These are phyloP conservation scores for Protobothrops flavoviridis DNA, from an alignment of 2,113 vertebrate genomes.

Conservation along the genomic window DNA sequence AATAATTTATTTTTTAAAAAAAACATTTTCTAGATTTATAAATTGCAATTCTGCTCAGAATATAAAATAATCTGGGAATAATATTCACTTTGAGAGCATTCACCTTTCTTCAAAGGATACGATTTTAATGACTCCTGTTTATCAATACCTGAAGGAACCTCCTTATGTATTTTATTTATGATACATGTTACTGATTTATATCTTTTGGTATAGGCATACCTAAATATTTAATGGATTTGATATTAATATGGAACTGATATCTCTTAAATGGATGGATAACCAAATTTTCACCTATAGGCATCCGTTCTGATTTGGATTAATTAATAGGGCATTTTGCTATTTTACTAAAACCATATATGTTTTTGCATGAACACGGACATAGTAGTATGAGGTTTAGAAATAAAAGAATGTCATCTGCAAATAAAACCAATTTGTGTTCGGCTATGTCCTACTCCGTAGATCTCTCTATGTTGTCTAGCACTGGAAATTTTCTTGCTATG, in stretches of 20 bases:
- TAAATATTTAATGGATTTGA: background rate
- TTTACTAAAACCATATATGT: background rate
- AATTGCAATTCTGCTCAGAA: background rate
- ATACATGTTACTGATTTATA: background rate
- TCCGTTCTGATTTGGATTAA: background rate
- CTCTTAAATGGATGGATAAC: background rate
- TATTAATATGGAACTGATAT: background rate
- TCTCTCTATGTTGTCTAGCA: background rate
- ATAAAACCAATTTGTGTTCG: background rate
- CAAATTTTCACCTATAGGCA: background rate
- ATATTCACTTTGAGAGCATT: background rate
- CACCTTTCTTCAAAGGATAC: background rate
- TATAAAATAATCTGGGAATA: background rate
- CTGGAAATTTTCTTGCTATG: background rate
- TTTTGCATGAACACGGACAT: background rate
- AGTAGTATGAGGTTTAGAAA: background rate
- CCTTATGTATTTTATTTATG: background rate
- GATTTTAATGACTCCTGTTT: background rate
- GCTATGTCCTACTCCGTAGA: background rate
- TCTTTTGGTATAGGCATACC: background rate
- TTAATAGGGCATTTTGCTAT: background rate
- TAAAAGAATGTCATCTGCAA: background rate
- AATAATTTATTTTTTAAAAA: background rate
- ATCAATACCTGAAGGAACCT: background rate
- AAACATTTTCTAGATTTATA: background rate